A percentile compares a stretch with the other conserved stretches of the same genome.
Evolutionary conservation across 2,888 invertebrate species (phyloP).

Genomic region (Caenorhabditis japonica): DNA sequence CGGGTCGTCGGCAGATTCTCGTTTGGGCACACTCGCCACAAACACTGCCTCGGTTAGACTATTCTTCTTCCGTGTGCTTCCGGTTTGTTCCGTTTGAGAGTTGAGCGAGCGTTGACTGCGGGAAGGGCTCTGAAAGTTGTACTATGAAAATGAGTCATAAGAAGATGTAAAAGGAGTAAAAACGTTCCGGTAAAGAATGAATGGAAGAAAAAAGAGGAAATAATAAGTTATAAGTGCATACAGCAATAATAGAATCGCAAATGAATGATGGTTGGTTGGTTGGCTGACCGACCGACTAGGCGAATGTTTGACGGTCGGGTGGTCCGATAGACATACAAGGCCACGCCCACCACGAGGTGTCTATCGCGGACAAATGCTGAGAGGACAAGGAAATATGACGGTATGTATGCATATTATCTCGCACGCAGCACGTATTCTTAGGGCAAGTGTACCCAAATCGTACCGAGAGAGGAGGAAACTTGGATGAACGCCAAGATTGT

Average conservation of each 20-base stretch:
- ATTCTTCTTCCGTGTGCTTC: constrained; percentile 42
- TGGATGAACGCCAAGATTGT: constrained; percentile 5
- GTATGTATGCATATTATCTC: constrained; percentile 30
- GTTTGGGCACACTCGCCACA: constrained; percentile 57
- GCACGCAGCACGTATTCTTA: constrained; percentile 18
- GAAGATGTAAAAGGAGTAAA: too few species aligned
- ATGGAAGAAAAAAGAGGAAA: constrained; percentile 2
- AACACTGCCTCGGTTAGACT: constrained; percentile 49
- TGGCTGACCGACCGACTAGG: too few species aligned
- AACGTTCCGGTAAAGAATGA: too few species aligned
- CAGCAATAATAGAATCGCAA: not conserved
- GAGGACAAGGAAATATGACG: constrained; percentile 20
- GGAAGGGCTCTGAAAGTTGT: constrained; percentile 32
- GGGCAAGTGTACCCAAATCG: constrained; percentile 26
- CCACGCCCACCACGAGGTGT: constrained; percentile 35
- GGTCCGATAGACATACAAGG: constrained; percentile 15
- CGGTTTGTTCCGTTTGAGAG: constrained; percentile 54
- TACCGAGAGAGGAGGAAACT: constrained; percentile 7
- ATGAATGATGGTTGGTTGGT: too few species aligned
- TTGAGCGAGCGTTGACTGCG: constrained; percentile 18
- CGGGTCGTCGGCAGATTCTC: constrained; percentile 42
- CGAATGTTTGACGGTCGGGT: too few species aligned
- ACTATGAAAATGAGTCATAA: constrained; percentile 19
- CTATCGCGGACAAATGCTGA: constrained; percentile 24
- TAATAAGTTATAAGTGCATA: not conserved